Conservation (phyloP, 2,888 invertebrate species). For the Calameuta idolon region DNA sequence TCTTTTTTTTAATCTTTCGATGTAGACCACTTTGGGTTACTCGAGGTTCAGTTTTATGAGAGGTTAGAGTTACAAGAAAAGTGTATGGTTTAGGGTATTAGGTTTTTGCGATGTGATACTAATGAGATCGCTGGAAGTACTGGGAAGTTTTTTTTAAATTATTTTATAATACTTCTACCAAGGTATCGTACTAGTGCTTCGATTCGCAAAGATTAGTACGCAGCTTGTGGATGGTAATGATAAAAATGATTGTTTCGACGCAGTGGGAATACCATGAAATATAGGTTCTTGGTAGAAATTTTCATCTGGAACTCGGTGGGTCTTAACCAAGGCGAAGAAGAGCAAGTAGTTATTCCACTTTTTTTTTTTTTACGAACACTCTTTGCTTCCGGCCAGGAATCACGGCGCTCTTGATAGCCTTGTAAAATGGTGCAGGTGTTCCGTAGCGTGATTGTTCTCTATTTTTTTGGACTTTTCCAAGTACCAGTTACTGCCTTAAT, state of each 20-base stretch:
- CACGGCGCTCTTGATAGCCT: not conserved
- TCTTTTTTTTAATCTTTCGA: not conserved
- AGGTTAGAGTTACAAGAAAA: not conserved
- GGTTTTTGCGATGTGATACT: not conserved
- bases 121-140: not conserved
- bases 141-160: not conserved
- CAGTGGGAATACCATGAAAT: not conserved
- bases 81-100: not conserved
- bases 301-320: not conserved
- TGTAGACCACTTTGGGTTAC: not conserved
- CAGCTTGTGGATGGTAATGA: not conserved
- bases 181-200: not conserved
- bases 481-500: not conserved
- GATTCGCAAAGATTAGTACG: not conserved
- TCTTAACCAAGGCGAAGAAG: not conserved
- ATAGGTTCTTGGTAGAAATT: not conserved
- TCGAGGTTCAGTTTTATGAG: not conserved
- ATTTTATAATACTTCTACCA: not conserved
- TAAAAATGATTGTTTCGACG: not conserved
- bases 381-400: constrained; percentile 1
- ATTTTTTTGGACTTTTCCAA: not conserved
- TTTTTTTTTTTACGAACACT: not conserved
- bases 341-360: not conserved
- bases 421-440: constrained; percentile 9
- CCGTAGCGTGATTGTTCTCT: not conserved